These are phyloP conservation scores for Ricordea florida DNA, from an alignment of 92 coral and sea anemone genomes.

Conservation along the genomic window DNA sequence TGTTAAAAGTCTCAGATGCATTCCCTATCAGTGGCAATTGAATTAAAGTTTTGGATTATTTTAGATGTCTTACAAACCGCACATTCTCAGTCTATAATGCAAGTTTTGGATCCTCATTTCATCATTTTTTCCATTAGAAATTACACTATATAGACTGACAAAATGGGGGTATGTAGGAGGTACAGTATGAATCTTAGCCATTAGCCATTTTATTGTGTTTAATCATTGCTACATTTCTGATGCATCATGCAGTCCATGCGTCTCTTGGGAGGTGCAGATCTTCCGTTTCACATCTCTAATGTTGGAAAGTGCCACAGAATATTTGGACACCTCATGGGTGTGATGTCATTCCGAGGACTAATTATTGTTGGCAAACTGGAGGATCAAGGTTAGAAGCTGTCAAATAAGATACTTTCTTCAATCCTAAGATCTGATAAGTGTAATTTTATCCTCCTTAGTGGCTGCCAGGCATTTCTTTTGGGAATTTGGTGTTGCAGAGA, in stretches of 20 bases:
- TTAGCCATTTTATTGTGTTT: not conserved
- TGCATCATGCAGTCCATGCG: not conserved
- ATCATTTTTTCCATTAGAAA: too few species aligned
- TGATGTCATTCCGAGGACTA: constrained; percentile 75
- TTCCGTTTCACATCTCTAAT: constrained; percentile 64
- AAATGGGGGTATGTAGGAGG: too few species aligned
- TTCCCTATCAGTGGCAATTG: too few species aligned
- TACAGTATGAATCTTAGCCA: not conserved
- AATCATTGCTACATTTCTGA: not conserved
- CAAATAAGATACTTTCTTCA: not conserved
- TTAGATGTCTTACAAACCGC: too few species aligned
- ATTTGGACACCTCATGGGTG: constrained; percentile 88
- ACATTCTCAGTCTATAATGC: too few species aligned
- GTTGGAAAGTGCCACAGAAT: constrained; percentile 79
- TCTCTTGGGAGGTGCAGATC: constrained; percentile 10
- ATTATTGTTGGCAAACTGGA: constrained; percentile 93
- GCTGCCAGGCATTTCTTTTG: not conserved
- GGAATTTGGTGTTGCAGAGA: too few species aligned
- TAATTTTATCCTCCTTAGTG: not conserved
- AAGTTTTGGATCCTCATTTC: too few species aligned
- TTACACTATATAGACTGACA: too few species aligned
- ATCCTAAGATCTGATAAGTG: too few species aligned
- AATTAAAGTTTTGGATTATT: too few species aligned
- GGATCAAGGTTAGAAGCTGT: constrained; percentile 66
- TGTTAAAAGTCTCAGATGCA: too few species aligned